A percentile compares a stretch with the other conserved stretches of the same genome.
These are phyloP conservation scores for Trachymyrmex cornetzi DNA, from an alignment of 1,140 invertebrate species.

Conservation along the genomic window DNA sequence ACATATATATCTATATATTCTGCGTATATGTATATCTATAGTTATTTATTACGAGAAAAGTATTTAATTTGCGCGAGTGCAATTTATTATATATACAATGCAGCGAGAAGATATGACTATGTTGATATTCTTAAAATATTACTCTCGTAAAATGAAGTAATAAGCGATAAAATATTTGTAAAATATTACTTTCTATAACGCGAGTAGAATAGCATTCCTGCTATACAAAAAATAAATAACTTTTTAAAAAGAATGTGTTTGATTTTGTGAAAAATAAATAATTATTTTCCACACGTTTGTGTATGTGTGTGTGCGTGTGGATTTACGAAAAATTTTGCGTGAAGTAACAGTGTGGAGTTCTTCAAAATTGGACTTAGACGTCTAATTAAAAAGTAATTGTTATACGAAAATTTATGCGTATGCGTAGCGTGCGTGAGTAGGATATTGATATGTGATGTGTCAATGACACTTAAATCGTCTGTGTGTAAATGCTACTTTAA, in stretches of 20 bases:
- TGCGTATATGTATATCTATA: conserved; percentile 29
- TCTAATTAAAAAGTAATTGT: too few relatives aligned
- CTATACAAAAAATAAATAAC: background rate
- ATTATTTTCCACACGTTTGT: background rate
- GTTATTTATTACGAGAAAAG: conserved; percentile 52
- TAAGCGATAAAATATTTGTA: background rate
- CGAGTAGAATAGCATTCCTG: background rate
- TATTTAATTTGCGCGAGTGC: conserved; percentile 58
- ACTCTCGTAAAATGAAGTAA: conserved; percentile 10
- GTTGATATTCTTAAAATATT: conserved; percentile 47
- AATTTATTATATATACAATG: conserved; percentile 17
- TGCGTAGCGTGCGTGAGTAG: too few relatives aligned
- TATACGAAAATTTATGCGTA: too few relatives aligned
- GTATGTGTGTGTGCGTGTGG: too few relatives aligned
- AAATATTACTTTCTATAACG: conserved; percentile 8
- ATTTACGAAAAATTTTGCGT: too few relatives aligned
- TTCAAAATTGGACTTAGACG: too few relatives aligned
- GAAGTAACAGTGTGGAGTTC: too few relatives aligned
- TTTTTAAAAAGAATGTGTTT: background rate
- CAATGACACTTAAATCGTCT: too few relatives aligned
- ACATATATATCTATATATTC: background rate
- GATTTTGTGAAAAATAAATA: background rate
- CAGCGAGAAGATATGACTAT: background rate
- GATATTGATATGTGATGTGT: too few relatives aligned
- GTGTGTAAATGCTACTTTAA: too few relatives aligned